Conservation (phyloP, 2,888 invertebrate genomes). For the Andrena haemorrhoa region DNA sequence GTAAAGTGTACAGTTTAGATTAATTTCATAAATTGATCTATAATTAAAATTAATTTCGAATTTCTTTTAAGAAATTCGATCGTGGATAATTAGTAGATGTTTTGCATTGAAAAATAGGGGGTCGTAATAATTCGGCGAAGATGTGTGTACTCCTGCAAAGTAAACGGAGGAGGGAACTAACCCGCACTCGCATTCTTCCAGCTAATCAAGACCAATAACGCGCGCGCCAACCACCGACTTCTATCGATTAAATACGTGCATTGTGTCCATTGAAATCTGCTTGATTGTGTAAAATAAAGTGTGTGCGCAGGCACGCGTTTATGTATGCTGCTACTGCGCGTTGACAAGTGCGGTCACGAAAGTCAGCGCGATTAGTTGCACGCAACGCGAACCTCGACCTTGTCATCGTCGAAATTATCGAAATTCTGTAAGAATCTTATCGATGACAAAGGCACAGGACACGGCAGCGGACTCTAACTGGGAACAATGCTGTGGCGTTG, state of each 20-base stretch:
- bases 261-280: constrained; percentile 48
- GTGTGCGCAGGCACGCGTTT: not conserved
- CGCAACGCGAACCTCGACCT: constrained; percentile 7
- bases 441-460: not conserved
- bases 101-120: not conserved
- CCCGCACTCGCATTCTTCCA: constrained; percentile 31
- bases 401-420: not conserved
- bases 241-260: constrained; percentile 44
- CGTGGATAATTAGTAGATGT: too few relatives aligned
- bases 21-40: too few relatives aligned
- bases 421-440: not conserved
- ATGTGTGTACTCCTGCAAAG: not conserved
- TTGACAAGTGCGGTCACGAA: not conserved
- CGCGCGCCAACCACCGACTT: constrained; percentile 35
- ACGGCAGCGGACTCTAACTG: not conserved
- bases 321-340: not conserved
- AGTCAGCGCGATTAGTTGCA: not conserved
- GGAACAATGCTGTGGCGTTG: not conserved
- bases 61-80: too few relatives aligned
- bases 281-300: constrained; percentile 36
- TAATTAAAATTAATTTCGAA: too few relatives aligned
- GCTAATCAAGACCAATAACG: constrained; percentile 65
- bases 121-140: not conserved
- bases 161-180: not conserved
- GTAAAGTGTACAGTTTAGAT: too few relatives aligned